Evolutionary conservation across 2,797 vertebrate genomes (phyloP), one percentile per base, ranked within the genome.

Genomic region (Lepilemur ruficaudatus): DNA sequence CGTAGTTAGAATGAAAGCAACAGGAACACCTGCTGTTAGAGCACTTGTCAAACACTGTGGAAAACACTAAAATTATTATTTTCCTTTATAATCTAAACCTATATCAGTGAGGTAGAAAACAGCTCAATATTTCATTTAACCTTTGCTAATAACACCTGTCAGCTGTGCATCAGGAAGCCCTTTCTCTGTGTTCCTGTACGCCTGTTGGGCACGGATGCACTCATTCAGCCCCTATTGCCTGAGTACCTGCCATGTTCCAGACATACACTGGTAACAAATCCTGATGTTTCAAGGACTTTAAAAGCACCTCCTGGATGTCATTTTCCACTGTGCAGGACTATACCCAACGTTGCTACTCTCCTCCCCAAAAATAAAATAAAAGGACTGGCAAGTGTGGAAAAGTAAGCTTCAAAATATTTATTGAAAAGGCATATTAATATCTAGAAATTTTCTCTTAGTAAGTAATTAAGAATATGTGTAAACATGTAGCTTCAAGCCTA

Each of bases 121-220:
- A 38, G 7, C n/a, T 28, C 28, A 18, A 13, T 8, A 0, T n/a
- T 59, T 41, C 55, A 15, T 48, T 32, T 41, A 25, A 13, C 28
- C 65, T 83, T 61, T 80, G 57, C 55, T 90, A 4, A 3, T 30
- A 23, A 14, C 14, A 20, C 20, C 48, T 38, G 8, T 73, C 22
- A 0, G 3, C 43, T 10, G 11, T 10, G n/a, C n/a, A 3, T 1
- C 10, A 18, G 23, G 25, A 17, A n/a, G 89, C 6, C 12, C 23
- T 79, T 43, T 38, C 41, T 46, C 50, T 28, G 50, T 11, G 32
- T 35, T 55, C 52, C 50, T 30, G 46, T 14, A 0, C 30, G 1
- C 11, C n/a, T 52, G 0, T 32, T 23, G 14, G 2, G 14, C 73
- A 14, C 8, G 6, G 14, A 0, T 2, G 5, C 20, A 0, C 23